A percentile compares a stretch with the other conserved stretches of the same genome.
Conservation (phyloP, 1,140 invertebrate species). For the Pseudomyrmex cubaensis region DNA sequence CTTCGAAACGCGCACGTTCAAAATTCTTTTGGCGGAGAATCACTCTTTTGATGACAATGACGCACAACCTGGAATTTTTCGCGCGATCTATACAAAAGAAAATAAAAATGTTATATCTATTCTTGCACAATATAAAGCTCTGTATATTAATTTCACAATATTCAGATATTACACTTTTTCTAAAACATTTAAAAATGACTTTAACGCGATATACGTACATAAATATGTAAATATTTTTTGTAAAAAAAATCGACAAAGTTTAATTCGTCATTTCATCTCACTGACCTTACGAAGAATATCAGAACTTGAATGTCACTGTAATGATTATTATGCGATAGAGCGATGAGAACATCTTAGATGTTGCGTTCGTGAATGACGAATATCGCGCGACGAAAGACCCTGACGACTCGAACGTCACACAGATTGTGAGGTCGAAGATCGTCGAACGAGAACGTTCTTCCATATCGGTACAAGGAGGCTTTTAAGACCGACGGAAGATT, state of each 20-base stretch:
- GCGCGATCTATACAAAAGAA: background rate
- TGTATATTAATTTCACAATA: too few relatives aligned
- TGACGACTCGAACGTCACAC: conserved; percentile 28
- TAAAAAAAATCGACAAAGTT: background rate
- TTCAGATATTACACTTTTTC: too few relatives aligned
- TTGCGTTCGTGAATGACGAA: background rate
- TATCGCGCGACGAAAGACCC: conserved; percentile 12
- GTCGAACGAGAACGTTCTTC: conserved; percentile 43
- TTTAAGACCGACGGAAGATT: background rate
- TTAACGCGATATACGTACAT: too few relatives aligned
- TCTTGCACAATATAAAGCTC: background rate
- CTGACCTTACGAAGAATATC: background rate
- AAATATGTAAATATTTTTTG: too few relatives aligned
- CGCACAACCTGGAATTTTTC: background rate
- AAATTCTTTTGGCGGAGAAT: background rate
- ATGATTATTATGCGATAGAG: background rate
- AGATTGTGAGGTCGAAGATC: conserved; percentile 65
- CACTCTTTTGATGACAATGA: background rate
- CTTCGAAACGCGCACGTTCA: background rate
- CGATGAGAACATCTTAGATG: background rate
- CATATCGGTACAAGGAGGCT: conserved; percentile 51
- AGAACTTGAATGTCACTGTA: background rate
- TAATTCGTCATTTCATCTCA: background rate
- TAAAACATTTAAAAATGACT: too few relatives aligned
- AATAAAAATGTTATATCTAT: background rate